These are phyloP conservation scores for Armadillidium nasatum DNA, from an alignment of 1,140 invertebrate genomes.

Conservation along the genomic window DNA sequence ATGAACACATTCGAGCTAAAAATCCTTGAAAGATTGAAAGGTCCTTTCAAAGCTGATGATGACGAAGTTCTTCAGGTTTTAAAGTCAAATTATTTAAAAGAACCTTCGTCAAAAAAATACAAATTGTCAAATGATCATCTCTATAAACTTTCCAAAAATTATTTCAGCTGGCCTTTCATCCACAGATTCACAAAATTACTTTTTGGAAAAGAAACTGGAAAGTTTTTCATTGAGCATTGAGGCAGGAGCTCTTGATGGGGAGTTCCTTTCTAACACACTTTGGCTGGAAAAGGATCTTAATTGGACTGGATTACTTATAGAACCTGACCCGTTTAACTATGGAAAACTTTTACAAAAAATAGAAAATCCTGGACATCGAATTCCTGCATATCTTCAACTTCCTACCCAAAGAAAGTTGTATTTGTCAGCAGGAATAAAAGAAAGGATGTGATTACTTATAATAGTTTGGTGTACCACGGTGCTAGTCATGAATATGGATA, in stretches of 20 bases:
- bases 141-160: not conserved
- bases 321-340: not conserved
- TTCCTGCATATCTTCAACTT: not conserved
- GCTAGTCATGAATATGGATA: too few species aligned
- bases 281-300: not conserved
- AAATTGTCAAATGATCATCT: not conserved
- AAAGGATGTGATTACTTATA: too few species aligned
- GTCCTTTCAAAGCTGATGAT: not conserved
- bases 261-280: not conserved
- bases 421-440: not conserved
- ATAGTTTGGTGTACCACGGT: too few species aligned
- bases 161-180: not conserved
- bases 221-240: slow-evolving; percentile 7
- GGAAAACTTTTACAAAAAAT: not conserved
- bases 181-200: not conserved
- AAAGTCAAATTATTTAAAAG: not conserved
- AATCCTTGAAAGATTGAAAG: not conserved
- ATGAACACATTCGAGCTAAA: too few species aligned
- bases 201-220: not conserved
- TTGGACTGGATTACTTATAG: slow-evolving; percentile 2
- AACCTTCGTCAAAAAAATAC: not conserved
- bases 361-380: not conserved
- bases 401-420: not conserved
- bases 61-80: not conserved
- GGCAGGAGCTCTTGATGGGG: slow-evolving; percentile 7